phyloP scores from a whole-genome alignment of 2,888 invertebrate species.

The Agrochola litura region DNA sequence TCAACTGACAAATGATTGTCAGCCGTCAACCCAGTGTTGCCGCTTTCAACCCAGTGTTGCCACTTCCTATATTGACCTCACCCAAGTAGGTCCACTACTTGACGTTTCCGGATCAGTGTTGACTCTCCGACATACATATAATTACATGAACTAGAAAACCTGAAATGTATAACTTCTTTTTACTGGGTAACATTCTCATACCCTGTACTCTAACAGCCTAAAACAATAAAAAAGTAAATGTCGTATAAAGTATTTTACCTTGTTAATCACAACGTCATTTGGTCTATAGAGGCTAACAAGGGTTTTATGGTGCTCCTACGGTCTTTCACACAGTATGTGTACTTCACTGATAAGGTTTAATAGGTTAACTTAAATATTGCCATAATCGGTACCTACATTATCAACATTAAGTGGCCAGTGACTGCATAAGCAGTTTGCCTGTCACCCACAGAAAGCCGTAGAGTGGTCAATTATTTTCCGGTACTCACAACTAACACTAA shows the following conservation, averaged over 20 bases:
- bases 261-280: background rate
- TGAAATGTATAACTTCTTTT: background rate
- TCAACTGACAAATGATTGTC: no score
- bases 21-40: no score
- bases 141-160: background rate
- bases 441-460: background rate
- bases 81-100: no score
- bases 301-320: background rate
- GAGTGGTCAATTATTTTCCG: background rate
- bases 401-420: no score
- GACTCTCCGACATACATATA: no score
- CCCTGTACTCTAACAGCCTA: background rate
- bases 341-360: background rate
- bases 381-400: background rate
- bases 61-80: no score
- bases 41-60: no score
- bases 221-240: conserved; percentile 31
- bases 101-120: no score
- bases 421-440: no score
- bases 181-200: background rate
- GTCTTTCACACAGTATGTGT: background rate
- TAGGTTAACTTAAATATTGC: background rate
- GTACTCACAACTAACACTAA: background rate
- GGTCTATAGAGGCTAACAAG: conserved; percentile 30
- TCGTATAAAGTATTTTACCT: conserved; percentile 9